phyloP scores from a whole-genome alignment of 2,888 invertebrate species.

The Tetranychus piercei region DNA sequence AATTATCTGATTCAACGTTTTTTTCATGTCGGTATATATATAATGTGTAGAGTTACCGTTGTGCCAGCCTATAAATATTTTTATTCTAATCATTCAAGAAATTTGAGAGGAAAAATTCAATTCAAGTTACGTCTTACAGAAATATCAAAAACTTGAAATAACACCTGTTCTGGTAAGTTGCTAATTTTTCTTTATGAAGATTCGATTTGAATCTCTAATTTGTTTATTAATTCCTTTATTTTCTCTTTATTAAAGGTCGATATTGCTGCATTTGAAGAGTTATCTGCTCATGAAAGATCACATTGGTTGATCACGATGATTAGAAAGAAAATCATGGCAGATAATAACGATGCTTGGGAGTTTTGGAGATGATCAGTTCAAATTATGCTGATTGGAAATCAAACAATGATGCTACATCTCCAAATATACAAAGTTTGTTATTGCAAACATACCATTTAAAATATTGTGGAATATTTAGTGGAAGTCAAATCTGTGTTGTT shows the following conservation, averaged over 20 bases:
- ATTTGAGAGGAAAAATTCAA: conserved; percentile 1
- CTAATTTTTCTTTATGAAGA: not conserved
- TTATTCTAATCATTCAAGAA: not conserved
- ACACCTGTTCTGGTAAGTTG: not conserved
- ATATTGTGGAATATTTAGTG: too few species aligned
- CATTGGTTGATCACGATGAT: not conserved
- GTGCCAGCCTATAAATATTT: not conserved
- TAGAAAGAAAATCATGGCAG: not conserved
- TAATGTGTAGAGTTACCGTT: not conserved
- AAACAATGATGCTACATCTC: too few species aligned
- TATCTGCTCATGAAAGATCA: not conserved
- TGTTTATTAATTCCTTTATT: not conserved
- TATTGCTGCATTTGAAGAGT: not conserved
- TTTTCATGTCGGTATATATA: too few species aligned
- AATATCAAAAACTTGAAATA: not conserved
- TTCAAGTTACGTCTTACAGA: not conserved
- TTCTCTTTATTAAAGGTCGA: not conserved
- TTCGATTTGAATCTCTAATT: not conserved
- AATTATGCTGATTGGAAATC: too few species aligned
- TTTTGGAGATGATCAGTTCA: not conserved
- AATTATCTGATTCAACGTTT: too few species aligned
- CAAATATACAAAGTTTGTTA: too few species aligned
- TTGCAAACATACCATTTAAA: too few species aligned
- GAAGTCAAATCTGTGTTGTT: too few species aligned
- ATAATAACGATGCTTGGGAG: not conserved